phyloP scores from a whole-genome alignment of 2,113 vertebrate genomes.

The Sphyrna mokarran region DNA sequence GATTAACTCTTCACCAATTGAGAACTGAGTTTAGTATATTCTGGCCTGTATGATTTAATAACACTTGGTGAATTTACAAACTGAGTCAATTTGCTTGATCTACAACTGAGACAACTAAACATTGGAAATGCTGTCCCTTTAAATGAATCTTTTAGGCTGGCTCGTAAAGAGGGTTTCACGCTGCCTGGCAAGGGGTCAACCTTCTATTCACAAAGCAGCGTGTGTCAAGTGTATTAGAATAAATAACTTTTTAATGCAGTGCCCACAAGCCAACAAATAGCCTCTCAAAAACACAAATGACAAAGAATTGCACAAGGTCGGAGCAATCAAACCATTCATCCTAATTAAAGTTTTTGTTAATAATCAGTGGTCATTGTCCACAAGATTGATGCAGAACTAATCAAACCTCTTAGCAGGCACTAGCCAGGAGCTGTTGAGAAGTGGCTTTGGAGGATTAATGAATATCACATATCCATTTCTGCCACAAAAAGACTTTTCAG shows the following conservation, averaged over 20 bases:
- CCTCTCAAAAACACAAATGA: conserved; percentile 7
- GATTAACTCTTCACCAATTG: neutral
- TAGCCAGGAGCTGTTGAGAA: neutral
- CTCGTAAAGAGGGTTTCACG: neutral
- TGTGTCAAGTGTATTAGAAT: neutral
- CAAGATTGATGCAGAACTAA: conserved; percentile 29
- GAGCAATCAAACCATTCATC: conserved; percentile 26
- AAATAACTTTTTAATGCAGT: conserved; percentile 32
- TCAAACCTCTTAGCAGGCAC: conserved; percentile 1
- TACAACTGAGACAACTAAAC: neutral
- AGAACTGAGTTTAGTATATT: neutral
- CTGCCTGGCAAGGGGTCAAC: neutral
- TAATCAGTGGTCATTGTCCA: conserved; percentile 15
- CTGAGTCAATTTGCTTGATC: neutral
- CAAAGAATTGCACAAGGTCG: conserved; percentile 24
- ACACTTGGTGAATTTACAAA: neutral
- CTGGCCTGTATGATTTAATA: neutral
- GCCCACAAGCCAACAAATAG: neutral
- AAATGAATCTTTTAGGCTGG: neutral
- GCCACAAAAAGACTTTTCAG: neutral
- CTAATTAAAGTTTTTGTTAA: conserved; percentile 27
- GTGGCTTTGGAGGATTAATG: neutral
- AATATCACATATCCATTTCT: conserved; percentile 7
- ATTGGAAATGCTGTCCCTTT: neutral
- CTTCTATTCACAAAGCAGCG: neutral